Evolutionary conservation across 1,140 invertebrate genomes (phyloP), one percentile per base, ranked within the genome.

Genomic region (Ruditapes philippinarum): DNA sequence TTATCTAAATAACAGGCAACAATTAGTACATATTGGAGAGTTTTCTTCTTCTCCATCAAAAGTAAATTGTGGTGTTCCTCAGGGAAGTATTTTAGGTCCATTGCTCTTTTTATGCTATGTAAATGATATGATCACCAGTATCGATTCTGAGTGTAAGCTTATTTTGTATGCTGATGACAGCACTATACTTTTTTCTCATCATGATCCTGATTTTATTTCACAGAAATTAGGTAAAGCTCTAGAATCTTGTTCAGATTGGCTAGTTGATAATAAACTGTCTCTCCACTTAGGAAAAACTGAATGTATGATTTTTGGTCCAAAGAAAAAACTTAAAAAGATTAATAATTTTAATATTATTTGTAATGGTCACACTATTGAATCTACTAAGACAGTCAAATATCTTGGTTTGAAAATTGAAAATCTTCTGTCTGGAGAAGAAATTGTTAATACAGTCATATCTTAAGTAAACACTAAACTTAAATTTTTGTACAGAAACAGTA

Each of bases 161-260:
- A 60, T 86, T n/a, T 31, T 91, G 70, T 91, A 91, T 91, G 86
- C 90, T 33, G 90, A 91, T 70, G 89, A 91, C 62, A 60, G 49
- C 51, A 49, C 45, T 19, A 49, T 49, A 11, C 51, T 74, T 40
- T 19, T 74, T 74, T 38, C 45, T 14, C 33, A 22, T 33, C 9
- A 40, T 42, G 33, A 60, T 62, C 38, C 14, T 31, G 22, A 0
- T 51, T n/a, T 28, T 33, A 49, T 51, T n/a, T 22, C 22, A 79
- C 22, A 42, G 36, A 19, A 36, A 42, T 38, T 42, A 28, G 42
- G 22, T 0, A n/a, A 83, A 22, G 80, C 65, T 54, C 36, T 83
- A 19, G 28, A 83, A 33, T 68, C 40, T 42, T 31, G 28, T 31
- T 73, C 22, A 38, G 19, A 74, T n/a, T 85, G 82, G 68, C 70